These are phyloP conservation scores for Drosophila elegans DNA, from an alignment of 1,140 invertebrate species.

Conservation along the genomic window DNA sequence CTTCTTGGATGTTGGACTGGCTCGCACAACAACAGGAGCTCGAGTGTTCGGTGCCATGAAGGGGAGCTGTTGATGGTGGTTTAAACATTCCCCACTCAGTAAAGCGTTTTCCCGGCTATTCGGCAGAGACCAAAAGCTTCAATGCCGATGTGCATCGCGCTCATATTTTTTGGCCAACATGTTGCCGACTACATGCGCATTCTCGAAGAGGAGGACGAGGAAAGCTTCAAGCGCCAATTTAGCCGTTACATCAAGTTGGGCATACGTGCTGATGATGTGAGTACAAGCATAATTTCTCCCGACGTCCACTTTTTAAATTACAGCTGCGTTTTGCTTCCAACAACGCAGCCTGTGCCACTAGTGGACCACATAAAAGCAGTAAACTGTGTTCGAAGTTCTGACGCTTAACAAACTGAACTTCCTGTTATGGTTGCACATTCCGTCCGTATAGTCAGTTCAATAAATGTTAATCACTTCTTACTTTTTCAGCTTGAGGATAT, in stretches of 20 bases:
- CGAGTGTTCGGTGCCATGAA: conserved; percentile 99
- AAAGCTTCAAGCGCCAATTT: conserved; percentile 98
- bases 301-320: conserved; percentile 85
- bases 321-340: conserved; percentile 61
- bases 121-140: conserved; percentile 96
- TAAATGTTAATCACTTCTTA: conserved; percentile 1
- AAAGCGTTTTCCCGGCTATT: conserved; percentile 99
- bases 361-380: conserved; percentile 82
- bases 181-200: conserved; percentile 98
- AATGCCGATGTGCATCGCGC: conserved; percentile 96
- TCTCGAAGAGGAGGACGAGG: conserved; percentile 97
- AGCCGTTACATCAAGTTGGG: conserved; percentile 96
- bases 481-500: conserved; percentile 93
- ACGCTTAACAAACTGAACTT: conserved; percentile 43
- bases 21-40: conserved; percentile 98
- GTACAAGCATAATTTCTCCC: conserved; percentile 70
- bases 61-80: conserved; percentile 99
- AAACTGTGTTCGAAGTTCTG: conserved; percentile 74
- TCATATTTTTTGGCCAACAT: conserved; percentile 98
- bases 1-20: conserved; percentile 98
- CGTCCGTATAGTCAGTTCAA: neutral
- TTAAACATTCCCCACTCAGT: conserved; percentile 99
- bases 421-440: conserved; percentile 75
- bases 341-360: conserved; percentile 81
- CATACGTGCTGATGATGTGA: conserved; percentile 93